Evolutionary conservation across 2,888 invertebrate species (phyloP).

Genomic region (Apamea monoglypha): DNA sequence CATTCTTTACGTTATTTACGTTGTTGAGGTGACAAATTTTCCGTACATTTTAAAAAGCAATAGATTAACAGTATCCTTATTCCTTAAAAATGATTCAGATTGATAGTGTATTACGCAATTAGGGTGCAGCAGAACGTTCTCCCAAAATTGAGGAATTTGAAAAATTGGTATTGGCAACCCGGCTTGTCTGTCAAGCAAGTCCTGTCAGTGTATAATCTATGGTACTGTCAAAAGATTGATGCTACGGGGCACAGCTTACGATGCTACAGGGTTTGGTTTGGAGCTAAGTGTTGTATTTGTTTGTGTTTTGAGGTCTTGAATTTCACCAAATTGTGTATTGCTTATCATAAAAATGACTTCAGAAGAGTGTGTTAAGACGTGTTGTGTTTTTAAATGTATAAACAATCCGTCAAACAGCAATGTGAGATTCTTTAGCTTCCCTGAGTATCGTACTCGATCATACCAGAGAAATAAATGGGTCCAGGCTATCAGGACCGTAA

Average conservation of each 20-base stretch:
- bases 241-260: no score
- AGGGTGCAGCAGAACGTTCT: no score
- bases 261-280: not conserved
- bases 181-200: not conserved
- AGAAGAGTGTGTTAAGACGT: not conserved
- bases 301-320: not conserved
- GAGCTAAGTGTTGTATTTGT: not conserved
- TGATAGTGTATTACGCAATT: no score
- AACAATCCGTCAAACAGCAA: conserved; percentile 27
- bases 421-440: conserved; percentile 28
- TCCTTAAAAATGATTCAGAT: no score
- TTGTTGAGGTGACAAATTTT: no score
- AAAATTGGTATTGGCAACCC: no score
- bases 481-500: not conserved
- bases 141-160: no score
- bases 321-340: not conserved
- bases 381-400: conserved; percentile 32
- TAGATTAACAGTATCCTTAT: no score
- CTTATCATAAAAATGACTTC: conserved; percentile 1
- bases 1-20: no score
- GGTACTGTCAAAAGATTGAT: not conserved
- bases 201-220: no score
- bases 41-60: no score
- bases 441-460: not conserved
- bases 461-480: conserved; percentile 31